Percentiles rank a stretch among this genome's conserved stretches.
phyloP scores from a whole-genome alignment of 2,888 invertebrate genomes.

The Pristionchus japonicus region DNA sequence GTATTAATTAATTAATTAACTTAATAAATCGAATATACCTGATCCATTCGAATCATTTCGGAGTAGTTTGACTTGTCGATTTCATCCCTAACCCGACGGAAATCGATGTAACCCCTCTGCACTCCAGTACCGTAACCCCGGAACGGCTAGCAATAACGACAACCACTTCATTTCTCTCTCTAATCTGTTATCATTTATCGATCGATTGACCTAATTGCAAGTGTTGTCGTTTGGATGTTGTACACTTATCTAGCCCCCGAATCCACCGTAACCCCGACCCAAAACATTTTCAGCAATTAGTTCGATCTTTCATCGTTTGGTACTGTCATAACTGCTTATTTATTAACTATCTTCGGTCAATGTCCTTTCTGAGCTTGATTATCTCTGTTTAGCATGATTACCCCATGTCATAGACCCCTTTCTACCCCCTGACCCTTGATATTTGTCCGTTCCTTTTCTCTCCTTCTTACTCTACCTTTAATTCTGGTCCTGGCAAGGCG shows the following conservation, averaged over 20 bases:
- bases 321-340: constrained; percentile 33
- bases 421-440: not conserved
- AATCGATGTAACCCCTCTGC: constrained; percentile 32
- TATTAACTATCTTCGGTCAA: not conserved
- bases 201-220: constrained; percentile 20
- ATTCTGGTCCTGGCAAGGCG: constrained; percentile 29
- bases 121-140: constrained; percentile 29
- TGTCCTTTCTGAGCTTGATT: constrained; percentile 20
- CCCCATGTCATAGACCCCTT: not conserved
- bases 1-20: not conserved
- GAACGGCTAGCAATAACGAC: constrained; percentile 28
- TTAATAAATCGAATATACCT: constrained; percentile 20
- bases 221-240: constrained; percentile 36
- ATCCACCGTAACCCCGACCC: constrained; percentile 16
- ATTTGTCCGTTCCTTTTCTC: not conserved
- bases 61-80: constrained; percentile 10
- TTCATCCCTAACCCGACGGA: constrained; percentile 24
- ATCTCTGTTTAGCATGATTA: not conserved
- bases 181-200: constrained; percentile 2
- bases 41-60: not conserved
- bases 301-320: not conserved
- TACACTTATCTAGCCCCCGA: constrained; percentile 21
- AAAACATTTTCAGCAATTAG: not conserved
- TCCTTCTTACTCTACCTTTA: not conserved
- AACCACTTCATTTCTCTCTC: constrained; percentile 9